Base-by-base conservation (phyloP, 1,140 invertebrate species). In the Brachionus manjavacas region DNA sequence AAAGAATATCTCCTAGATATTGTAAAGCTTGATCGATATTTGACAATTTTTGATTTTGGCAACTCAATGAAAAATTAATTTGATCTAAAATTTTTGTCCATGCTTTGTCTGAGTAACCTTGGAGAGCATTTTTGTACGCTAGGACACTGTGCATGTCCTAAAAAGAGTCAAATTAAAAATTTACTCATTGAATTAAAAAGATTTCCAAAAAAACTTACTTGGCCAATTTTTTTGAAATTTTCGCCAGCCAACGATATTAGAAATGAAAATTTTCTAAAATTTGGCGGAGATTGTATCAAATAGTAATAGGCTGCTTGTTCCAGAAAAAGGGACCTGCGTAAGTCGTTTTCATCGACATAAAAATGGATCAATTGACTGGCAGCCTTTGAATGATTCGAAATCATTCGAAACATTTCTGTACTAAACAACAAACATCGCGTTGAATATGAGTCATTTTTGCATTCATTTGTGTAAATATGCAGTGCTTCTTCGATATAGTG, bases 291-390 rank as follows among this genome's bases (percentile, higher is more conserved):
- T 87, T 88, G 92, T 79, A 91, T 89, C 28, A 98, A 91, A 88
- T 96, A 98, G 88, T 95, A 97, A 87, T 96, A 94, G 0, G 96
- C 94, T 0, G 96, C 96, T 90, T 98, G 96, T 90, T 99, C 97
- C 14, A 99, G 89, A 70, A 98, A 90, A 84, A 99, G 90, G 8
- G 96, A 96, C 86, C 95, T 96, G 39, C 95, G 91, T 55, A 90
- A 85, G 85, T 90, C 89, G 23, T 88, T 88, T 28, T 90, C 90
- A 89, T 90, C 85, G 9, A 84, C 70, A n/a, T 20, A 23, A 2
- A 80, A 39, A 66, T 85, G 28, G 2, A 83, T 78, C 11, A 97
- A 92, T 88, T 96, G 95, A 87, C 94, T 94, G 0, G 96, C 96
- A 68, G 96, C 95, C 88, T 98, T 96, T 11, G 93, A 92, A 86